Base-by-base conservation (phyloP, 2,113 vertebrate genomes). In the human (Homo sapiens) region DNA sequence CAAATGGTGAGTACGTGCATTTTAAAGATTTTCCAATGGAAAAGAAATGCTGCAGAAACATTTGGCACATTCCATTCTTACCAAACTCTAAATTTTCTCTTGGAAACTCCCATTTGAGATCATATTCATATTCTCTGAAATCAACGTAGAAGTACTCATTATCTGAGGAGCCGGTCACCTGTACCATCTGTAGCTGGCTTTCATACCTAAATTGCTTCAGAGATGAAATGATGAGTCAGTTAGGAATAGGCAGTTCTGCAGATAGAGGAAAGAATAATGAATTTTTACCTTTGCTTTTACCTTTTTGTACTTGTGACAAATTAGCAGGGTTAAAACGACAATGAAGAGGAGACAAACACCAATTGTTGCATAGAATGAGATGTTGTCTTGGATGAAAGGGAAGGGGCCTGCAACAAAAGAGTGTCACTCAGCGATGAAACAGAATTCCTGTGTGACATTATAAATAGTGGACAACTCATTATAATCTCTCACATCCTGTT, bases 141-240 rank as follows among this genome's bases (percentile, higher is more conserved):
- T 99, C 99, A 0, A 99, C 98, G 96, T 99, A 99, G 98, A 99
- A 99, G 97, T 99, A 99, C 61, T 99, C 99, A 0, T 99, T 99
- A 87, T 99, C 99, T 8, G 97, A 98, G 16, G 99, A 98, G n/a
- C 99, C 99, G 1, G 99, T 98, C 98, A 99, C 98, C 97, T 99
- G 99, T 68, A 99, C 99, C 98, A 99, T 99, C 93, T 99, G 99
- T 89, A 99, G 98, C 97, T 99, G 99, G 80, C 99, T 99, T 98
- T 99, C 98, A 40, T 99, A 99, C 81, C 98, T 98, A 45, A 99
- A 99, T 98, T 99, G 99, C 99, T 99, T 97, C 95, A 89, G 93
- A 98, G 97, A 76, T 68, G 91, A 97, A 93, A 91, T 25, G 87
- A 20, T 1, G 23, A 66, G 61, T 75, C 80, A 64, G 5, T 85